Percentiles rank a stretch among this genome's conserved stretches.
Conservation (phyloP, 2,797 vertebrate genomes). For the Podargus strigoides region DNA sequence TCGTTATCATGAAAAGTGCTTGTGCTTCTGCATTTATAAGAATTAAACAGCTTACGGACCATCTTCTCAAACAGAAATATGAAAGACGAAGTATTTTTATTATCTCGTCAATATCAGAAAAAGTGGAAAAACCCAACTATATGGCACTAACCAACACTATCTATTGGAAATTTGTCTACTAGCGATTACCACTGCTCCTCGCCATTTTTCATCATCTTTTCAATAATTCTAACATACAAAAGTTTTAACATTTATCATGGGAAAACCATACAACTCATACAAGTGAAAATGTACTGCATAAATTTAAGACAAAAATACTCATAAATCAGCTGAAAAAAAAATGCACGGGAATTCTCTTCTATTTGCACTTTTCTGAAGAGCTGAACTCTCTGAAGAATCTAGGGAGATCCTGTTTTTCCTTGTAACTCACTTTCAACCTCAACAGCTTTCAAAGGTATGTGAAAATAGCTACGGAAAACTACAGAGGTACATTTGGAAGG, state of each 20-base stretch:
- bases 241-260: neutral
- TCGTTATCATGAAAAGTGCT: neutral
- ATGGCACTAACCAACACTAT: neutral
- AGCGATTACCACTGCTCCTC: neutral
- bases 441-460: neutral
- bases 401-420: neutral
- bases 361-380: neutral
- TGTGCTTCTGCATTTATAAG: neutral
- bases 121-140: neutral
- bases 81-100: neutral
- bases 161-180: neutral
- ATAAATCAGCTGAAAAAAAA: neutral
- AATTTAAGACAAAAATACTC: neutral
- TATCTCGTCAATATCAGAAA: neutral
- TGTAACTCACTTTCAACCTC: neutral
- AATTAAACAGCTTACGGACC: neutral
- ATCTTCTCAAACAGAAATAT: neutral
- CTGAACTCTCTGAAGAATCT: neutral
- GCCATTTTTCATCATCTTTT: neutral
- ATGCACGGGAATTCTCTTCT: rapidly evolving
- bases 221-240: neutral
- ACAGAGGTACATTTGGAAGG: neutral
- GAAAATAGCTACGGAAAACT: neutral
- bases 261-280: neutral
- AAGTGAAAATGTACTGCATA: neutral